A percentile compares a stretch with the other conserved stretches of the same genome.
Conservation (phyloP, 1,140 invertebrate genomes). For the Rhagoletis zephyria region DNA sequence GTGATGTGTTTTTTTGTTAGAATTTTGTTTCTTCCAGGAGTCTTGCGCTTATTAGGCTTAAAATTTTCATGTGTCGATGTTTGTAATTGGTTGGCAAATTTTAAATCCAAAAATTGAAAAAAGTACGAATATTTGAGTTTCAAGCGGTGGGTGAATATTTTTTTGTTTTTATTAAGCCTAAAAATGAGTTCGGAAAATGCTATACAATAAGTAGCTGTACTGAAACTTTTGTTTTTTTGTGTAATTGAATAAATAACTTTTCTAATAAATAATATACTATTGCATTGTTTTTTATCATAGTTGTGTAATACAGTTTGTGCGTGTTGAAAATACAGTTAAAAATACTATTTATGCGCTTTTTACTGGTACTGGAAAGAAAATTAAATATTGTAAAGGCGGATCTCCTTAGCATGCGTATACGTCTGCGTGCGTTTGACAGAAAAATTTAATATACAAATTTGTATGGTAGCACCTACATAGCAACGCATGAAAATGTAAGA, state of each 20-base stretch:
- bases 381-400: too few species aligned
- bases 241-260: background rate
- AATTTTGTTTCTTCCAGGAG: background rate
- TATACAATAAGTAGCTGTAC: background rate
- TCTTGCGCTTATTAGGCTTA: background rate
- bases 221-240: background rate
- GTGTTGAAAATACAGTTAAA: slow-evolving; percentile 26
- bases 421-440: too few species aligned
- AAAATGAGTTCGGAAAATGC: too few species aligned
- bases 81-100: too few species aligned
- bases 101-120: too few species aligned
- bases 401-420: too few species aligned
- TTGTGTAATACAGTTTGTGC: slow-evolving; percentile 50
- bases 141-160: background rate
- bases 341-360: slow-evolving; percentile 39
- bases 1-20: background rate
- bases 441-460: too few species aligned
- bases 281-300: slow-evolving; percentile 8
- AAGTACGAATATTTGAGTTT: too few species aligned
- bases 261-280: background rate
- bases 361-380: too few species aligned
- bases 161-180: background rate
- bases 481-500: too few species aligned
- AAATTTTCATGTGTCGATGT: background rate
- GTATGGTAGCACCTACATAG: too few species aligned